Conservation (phyloP, 1,140 invertebrate species). For the Atopsyche davidsoni region DNA sequence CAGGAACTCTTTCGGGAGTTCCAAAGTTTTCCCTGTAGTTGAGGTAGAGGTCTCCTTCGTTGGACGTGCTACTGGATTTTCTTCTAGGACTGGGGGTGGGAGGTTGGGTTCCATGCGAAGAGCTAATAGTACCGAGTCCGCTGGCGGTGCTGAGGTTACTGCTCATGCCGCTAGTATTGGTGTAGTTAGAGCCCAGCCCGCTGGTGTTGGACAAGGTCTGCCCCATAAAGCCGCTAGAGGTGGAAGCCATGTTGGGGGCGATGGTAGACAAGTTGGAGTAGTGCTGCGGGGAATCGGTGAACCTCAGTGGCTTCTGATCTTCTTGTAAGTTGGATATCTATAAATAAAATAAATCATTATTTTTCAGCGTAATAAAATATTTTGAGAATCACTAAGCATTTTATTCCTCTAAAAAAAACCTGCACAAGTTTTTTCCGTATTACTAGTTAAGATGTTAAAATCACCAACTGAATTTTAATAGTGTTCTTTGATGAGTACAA, state of each 20-base stretch:
- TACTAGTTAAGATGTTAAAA: too few relatives aligned
- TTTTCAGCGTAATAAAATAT: background rate
- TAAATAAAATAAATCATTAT: slow-evolving; percentile 10
- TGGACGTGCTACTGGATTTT: slow-evolving; percentile 60
- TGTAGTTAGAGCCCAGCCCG: slow-evolving; percentile 44
- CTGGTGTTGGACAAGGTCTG: slow-evolving; percentile 43
- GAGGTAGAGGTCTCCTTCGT: slow-evolving; percentile 50
- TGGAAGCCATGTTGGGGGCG: slow-evolving; percentile 35
- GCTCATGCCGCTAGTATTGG: slow-evolving; percentile 37
- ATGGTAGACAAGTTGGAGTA: slow-evolving; percentile 38
- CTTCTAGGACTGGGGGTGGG: slow-evolving; percentile 65
- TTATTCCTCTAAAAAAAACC: too few relatives aligned
- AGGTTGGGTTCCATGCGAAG: slow-evolving; percentile 39
- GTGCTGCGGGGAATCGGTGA: slow-evolving; percentile 72
- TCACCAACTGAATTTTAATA: too few relatives aligned
- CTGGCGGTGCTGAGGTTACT: slow-evolving; percentile 30
- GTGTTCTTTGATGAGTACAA: too few relatives aligned
- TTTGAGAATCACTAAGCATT: background rate
- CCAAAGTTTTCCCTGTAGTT: slow-evolving; percentile 33
- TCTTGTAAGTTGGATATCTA: slow-evolving; percentile 47
- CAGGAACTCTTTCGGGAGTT: slow-evolving; percentile 45
- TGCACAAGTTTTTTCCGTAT: too few relatives aligned
- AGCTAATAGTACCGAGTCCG: slow-evolving; percentile 29
- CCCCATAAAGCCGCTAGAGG: slow-evolving; percentile 40
- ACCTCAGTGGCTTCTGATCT: slow-evolving; percentile 61